Percentiles rank a stretch among this genome's conserved stretches.
Conservation (phyloP, 2,113 vertebrate species). For the Mormyrus lacerda region DNA sequence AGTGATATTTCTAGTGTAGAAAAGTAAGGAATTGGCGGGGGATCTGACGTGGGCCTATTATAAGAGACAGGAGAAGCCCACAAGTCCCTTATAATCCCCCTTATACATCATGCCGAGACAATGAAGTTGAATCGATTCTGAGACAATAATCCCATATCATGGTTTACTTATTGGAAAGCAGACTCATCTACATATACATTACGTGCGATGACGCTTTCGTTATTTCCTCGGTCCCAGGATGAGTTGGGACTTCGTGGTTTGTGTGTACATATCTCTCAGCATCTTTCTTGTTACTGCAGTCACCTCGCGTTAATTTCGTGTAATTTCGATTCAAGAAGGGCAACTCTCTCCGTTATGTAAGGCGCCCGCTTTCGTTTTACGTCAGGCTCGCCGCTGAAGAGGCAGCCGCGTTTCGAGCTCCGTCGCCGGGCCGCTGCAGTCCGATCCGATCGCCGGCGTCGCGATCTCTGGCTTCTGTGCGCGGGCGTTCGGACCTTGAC, state of each 20-base stretch:
- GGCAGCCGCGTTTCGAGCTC: not conserved
- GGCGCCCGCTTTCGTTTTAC: constrained; percentile 22
- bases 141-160: not conserved
- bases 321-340: constrained; percentile 27
- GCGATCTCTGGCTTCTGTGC: not conserved
- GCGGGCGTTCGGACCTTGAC: not conserved
- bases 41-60: not conserved
- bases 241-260: constrained; percentile 4
- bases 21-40: not conserved
- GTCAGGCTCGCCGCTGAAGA: not conserved
- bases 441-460: not conserved
- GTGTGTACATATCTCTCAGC: not conserved
- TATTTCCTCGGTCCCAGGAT: not conserved
- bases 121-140: not conserved
- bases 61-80: too few species aligned
- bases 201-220: not conserved
- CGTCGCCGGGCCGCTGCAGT: not conserved
- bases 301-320: not conserved
- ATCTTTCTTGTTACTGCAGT: not conserved
- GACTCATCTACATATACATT: not conserved
- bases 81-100: not conserved
- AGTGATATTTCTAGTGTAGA: not conserved
- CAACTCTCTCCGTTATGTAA: constrained; percentile 23
- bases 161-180: not conserved
- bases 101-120: not conserved